Evolutionary conservation across 1,140 invertebrate species (phyloP).

Genomic region (Sycobia sp.): DNA sequence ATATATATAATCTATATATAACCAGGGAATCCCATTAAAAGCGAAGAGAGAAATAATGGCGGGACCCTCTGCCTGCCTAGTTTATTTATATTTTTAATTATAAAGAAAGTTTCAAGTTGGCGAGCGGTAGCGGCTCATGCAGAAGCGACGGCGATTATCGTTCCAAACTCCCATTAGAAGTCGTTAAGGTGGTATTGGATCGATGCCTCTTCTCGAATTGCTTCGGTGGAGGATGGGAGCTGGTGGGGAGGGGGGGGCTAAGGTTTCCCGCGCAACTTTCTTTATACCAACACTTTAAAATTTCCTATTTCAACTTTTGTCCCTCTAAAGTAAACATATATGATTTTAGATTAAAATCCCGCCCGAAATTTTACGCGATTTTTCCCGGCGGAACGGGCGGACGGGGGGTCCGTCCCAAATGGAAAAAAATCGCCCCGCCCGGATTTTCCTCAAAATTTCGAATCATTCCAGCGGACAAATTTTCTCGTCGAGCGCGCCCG

Average conservation of each 20-base stretch:
- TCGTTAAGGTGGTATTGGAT: conserved; percentile 58
- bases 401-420: background rate
- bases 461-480: conserved; percentile 5
- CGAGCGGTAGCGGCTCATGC: conserved; percentile 44
- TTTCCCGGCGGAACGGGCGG: background rate
- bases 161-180: conserved; percentile 59
- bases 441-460: background rate
- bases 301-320: conserved; percentile 24
- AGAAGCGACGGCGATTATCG: conserved; percentile 53
- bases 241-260: too few species aligned
- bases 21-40: too few species aligned
- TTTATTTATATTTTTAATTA: conserved; percentile 61
- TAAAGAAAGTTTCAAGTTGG: conserved; percentile 53
- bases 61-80: conserved; percentile 8
- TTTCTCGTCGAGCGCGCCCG: conserved; percentile 34
- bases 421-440: too few species aligned
- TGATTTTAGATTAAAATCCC: conserved; percentile 5
- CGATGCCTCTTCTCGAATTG: conserved; percentile 51
- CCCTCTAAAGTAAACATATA: conserved; percentile 12
- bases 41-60: too few species aligned
- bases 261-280: conserved; percentile 28
- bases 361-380: background rate
- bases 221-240: too few species aligned
- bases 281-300: conserved; percentile 7
- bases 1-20: too few species aligned